phyloP scores from a whole-genome alignment of 2,888 invertebrate species.

The Cordylochernes scorpioides region DNA sequence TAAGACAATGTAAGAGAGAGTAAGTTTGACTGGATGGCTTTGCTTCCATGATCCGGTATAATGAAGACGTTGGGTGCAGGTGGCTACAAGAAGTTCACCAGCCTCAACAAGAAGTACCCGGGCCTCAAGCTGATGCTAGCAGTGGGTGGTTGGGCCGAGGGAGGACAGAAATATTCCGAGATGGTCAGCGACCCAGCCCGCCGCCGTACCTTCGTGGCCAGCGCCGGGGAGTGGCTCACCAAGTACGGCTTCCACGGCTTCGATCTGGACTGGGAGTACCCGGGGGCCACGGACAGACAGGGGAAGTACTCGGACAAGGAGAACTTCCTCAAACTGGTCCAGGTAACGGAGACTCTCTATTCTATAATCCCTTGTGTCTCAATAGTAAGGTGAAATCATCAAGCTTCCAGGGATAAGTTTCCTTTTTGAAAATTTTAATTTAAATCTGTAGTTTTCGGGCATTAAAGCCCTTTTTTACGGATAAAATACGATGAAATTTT shows the following conservation, averaged over 20 bases:
- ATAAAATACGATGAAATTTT: too few relatives aligned
- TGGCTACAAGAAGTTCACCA: conserved; percentile 52
- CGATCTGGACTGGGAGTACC: conserved; percentile 73
- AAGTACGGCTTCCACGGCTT: conserved; percentile 55
- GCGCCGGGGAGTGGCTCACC: conserved; percentile 42
- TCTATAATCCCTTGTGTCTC: background rate
- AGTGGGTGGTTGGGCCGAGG: conserved; percentile 72
- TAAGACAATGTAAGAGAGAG: too few relatives aligned
- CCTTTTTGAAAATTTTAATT: background rate
- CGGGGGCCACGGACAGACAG: conserved; percentile 58
- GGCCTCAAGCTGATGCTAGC: conserved; percentile 47
- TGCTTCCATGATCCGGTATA: too few relatives aligned
- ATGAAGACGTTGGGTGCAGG: too few relatives aligned
- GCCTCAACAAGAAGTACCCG: conserved; percentile 39
- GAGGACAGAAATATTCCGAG: conserved; percentile 56
- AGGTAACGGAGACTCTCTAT: conserved; percentile 4
- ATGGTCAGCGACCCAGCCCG: conserved; percentile 43
- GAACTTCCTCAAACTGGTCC: conserved; percentile 31
- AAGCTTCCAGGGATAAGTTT: conserved; percentile 17
- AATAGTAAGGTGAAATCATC: conserved; percentile 1
- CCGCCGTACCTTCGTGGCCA: conserved; percentile 41
- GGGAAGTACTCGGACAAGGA: conserved; percentile 60
- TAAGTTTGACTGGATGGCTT: too few relatives aligned
- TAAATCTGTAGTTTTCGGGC: background rate
- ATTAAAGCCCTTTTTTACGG: background rate